Base-by-base conservation (phyloP, 2,888 invertebrate species). In the Sinentomon sp. region DNA sequence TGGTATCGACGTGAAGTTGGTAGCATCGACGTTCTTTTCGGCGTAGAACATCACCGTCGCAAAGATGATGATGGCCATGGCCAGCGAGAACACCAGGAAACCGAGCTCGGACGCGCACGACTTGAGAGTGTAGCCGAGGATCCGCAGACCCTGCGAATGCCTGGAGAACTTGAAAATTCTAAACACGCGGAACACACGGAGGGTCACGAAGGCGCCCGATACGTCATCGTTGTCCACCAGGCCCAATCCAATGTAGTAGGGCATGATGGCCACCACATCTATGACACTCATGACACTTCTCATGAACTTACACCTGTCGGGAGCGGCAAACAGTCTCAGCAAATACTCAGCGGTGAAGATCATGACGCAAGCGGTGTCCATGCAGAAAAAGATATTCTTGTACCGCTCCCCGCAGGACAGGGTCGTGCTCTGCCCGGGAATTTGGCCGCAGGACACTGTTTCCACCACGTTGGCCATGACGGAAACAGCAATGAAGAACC, bases 21-120 rank as follows among this genome's bases (percentile, higher is more conserved):
- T 94, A 47, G 76, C 75, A 48, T 73, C 73, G 43, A 87, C 92
- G 55, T 92, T 92, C 62, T 97, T 97, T 64, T 99, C 97, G 32
- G 94, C 92, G 62, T 99, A 99, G 63, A 87, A 99, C 92, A 99
- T 99, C 46, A 99, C 89, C 24, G 97, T 99, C 41, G 97, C 94
- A 57, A 99, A 99, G 51, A 99, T 99, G 50, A 99, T 94, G 56
- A 99, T 97, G 49, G 97, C 97, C 94, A 97, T 94, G 41, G 92
- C 89, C 50, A 99, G 62, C 19, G 94, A 97, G 60, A 99, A 99
- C 38, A 97, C 89, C 41, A 99, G 69, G 62, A 99, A 99, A 44
- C 97, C 97, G 46, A 99, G 67, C 61, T 94, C 94, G 55, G 85
- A 87, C 54, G 92, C 92, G 61, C 94, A 94, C 38, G 85, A 85